Evolutionary conservation across 2,888 invertebrate species (phyloP).

Genomic region (Parnassius apollo): DNA sequence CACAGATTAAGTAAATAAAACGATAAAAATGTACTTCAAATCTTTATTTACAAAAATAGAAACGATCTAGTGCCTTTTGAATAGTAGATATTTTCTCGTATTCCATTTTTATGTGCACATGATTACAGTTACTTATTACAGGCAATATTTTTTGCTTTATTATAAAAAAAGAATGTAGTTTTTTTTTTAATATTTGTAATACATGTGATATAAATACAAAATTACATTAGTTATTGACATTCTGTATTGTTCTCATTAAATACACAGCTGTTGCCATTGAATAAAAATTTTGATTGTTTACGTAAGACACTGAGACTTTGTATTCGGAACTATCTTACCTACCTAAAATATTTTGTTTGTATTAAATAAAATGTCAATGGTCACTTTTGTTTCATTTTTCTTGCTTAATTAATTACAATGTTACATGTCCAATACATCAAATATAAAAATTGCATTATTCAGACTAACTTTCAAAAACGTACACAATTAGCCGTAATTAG

Average conservation of each 20-base stretch:
- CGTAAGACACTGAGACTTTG: conserved; percentile 8
- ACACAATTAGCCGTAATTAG: neutral
- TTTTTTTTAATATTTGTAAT: neutral
- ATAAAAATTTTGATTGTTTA: conserved; percentile 3
- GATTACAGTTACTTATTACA: conserved; percentile 42
- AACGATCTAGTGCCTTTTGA: conserved; percentile 48
- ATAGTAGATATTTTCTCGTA: conserved; percentile 45
- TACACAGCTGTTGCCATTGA: neutral
- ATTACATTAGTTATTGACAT: conserved; percentile 17
- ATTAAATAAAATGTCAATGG: conserved; percentile 26
- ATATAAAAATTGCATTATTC: conserved; percentile 18
- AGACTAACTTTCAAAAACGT: conserved; percentile 28
- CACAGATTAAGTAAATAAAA: conserved; percentile 22
- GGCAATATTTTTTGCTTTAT: conserved; percentile 10
- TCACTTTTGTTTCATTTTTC: conserved; percentile 16
- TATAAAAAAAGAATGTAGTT: conserved; percentile 4
- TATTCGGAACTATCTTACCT: conserved; percentile 7
- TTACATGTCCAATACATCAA: conserved; percentile 22
- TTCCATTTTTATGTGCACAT: conserved; percentile 59
- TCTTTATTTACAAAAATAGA: conserved; percentile 79
- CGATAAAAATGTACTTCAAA: conserved; percentile 32
- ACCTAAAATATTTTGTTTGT: conserved; percentile 11
- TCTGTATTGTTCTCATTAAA: neutral
- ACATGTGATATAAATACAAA: conserved; percentile 1
- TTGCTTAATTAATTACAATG: conserved; percentile 9